These are phyloP conservation scores for Trypoxylon attenuatum DNA, from an alignment of 2,888 invertebrate genomes.

Conservation along the genomic window DNA sequence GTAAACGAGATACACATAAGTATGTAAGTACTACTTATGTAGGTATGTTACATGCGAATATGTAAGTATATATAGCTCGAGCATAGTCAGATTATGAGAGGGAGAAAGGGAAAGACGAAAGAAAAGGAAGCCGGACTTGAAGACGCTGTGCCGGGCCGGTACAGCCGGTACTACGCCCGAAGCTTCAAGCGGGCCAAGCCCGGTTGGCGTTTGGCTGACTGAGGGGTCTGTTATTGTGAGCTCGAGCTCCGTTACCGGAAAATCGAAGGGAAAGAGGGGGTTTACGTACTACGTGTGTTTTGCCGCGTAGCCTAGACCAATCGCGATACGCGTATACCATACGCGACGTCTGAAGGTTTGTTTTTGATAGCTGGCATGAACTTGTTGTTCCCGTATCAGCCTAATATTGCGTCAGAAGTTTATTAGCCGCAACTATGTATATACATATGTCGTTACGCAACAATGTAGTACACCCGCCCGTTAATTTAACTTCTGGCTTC, in stretches of 20 bases:
- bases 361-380: constrained; percentile 38
- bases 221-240: no score
- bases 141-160: no score
- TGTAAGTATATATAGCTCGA: no score
- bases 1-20: neutral
- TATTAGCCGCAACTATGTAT: constrained; percentile 39
- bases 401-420: constrained; percentile 33
- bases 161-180: no score
- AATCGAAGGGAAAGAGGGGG: neutral
- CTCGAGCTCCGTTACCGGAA: neutral
- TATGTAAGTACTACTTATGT: neutral
- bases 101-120: constrained; percentile 6
- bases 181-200: no score
- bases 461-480: constrained; percentile 11
- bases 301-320: no score
- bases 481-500: neutral
- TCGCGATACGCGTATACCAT: constrained; percentile 12
- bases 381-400: constrained; percentile 30
- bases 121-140: constrained; percentile 1
- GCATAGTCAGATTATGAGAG: neutral
- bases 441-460: constrained; percentile 42
- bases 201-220: no score
- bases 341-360: constrained; percentile 26
- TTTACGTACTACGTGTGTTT: neutral
- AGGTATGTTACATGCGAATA: neutral